Conservation (phyloP, 1,140 invertebrate genomes). For the Ladona fulva region DNA sequence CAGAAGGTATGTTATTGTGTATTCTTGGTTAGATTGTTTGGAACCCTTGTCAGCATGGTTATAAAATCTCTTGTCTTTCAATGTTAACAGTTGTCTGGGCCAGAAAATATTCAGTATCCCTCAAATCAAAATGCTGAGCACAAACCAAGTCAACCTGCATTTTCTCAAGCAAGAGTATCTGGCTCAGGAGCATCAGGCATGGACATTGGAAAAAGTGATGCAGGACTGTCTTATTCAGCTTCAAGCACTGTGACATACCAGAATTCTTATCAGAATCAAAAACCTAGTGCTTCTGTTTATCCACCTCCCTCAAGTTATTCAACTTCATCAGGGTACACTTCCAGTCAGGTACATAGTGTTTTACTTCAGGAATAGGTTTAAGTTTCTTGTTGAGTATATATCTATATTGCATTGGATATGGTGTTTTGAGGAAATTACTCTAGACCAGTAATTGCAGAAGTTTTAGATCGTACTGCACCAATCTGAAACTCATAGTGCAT, state of each 20-base stretch:
- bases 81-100: conserved; percentile 11
- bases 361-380: no score
- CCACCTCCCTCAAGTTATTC: conserved; percentile 19
- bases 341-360: conserved; percentile 15
- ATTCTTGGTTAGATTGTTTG: neutral
- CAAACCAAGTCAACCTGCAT: conserved; percentile 19
- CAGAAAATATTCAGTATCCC: conserved; percentile 13
- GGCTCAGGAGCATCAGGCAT: conserved; percentile 18
- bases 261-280: conserved; percentile 19
- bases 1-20: conserved; percentile 11
- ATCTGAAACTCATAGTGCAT: no score
- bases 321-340: conserved; percentile 19
- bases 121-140: conserved; percentile 18
- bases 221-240: conserved; percentile 20
- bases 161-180: conserved; percentile 15
- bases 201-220: conserved; percentile 20
- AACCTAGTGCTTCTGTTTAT: conserved; percentile 16
- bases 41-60: neutral
- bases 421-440: no score
- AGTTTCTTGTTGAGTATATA: no score
- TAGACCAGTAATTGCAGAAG: no score
- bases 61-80: neutral
- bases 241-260: conserved; percentile 19
- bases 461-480: no score
- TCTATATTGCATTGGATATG: no score